These are phyloP conservation scores for Linyphia triangularis DNA, from an alignment of 2,888 invertebrate species.

Conservation along the genomic window DNA sequence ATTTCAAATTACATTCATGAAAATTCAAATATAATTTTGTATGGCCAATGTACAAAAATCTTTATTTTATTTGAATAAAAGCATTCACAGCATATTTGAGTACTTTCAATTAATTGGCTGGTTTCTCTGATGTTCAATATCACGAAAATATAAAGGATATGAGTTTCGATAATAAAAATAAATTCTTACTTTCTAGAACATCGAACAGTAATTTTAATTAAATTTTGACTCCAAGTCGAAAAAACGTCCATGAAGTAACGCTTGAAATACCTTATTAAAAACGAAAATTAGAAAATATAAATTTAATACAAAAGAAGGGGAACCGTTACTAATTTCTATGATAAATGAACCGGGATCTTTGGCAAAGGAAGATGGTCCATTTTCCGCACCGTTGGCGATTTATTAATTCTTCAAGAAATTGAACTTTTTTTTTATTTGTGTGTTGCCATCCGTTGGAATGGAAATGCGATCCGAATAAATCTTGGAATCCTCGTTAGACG, in stretches of 20 bases:
- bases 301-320: constrained; percentile 4
- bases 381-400: constrained; percentile 33
- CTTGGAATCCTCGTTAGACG: constrained; percentile 24
- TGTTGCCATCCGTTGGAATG: neutral
- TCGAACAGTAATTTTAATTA: neutral
- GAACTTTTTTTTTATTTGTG: neutral
- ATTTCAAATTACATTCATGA: too few relatives aligned
- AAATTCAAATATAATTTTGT: neutral
- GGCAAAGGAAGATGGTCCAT: constrained; percentile 1
- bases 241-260: neutral
- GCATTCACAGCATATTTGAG: neutral
- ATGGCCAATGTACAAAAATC: too few relatives aligned
- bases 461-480: constrained; percentile 56
- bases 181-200: neutral
- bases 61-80: neutral
- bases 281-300: neutral
- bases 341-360: constrained; percentile 37
- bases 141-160: neutral
- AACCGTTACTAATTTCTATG: constrained; percentile 40
- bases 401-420: constrained; percentile 21
- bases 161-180: neutral
- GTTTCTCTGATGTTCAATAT: constrained; percentile 9
- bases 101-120: constrained; percentile 1
- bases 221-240: neutral
- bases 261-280: neutral